Evolutionary conservation across 2,888 invertebrate genomes (phyloP), one percentile per base, ranked within the genome.

Genomic region (Thymelicus acteon): DNA sequence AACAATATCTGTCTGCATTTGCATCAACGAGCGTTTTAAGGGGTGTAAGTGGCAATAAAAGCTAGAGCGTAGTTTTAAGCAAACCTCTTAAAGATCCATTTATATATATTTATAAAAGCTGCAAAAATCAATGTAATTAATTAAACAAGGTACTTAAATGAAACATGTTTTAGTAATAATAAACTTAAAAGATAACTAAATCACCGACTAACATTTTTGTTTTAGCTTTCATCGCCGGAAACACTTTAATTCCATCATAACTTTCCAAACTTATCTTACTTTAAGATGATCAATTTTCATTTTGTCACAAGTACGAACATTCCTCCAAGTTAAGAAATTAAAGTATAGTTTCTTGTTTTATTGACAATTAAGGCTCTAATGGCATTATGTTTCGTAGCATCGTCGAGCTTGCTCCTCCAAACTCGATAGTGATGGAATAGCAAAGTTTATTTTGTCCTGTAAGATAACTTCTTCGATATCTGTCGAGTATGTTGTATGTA

Each of bases 271-370:
- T 92, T 92, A 90, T 91, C 90, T 89, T 90, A 88, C 90, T 91
- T 89, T 89, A 86, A 78, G 83, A 83, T 86, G 87, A 92, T 93
- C 92, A 92, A 92, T 93, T 93, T 91, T 92, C 90, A 91, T 93
- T 92, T 87, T 84, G 85, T 81, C 81, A 81, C 85, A 85, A 91
- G 91, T 88, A 90, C 83, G 81, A 83, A 83, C 75, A 75, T 72
- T 76, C 83, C 86, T 83, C 66, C 61, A 84, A 83, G 85, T 82
- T 79, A 85, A 82, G 85, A 83, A 84, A 85, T 79, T 79, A 79
- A 80, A 79, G 77, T 77, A 76, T 70, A 70, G 70, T 64, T 70
- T 60, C 60, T 40, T 70, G 63, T 64, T 70, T 70, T 70, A 70
- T 64, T 57, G 58, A 60, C 64, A 64, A 64, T 70, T 70, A 64